Base-by-base conservation (phyloP, 2,113 vertebrate genomes). In the Onychorhynchus coronatus region DNA sequence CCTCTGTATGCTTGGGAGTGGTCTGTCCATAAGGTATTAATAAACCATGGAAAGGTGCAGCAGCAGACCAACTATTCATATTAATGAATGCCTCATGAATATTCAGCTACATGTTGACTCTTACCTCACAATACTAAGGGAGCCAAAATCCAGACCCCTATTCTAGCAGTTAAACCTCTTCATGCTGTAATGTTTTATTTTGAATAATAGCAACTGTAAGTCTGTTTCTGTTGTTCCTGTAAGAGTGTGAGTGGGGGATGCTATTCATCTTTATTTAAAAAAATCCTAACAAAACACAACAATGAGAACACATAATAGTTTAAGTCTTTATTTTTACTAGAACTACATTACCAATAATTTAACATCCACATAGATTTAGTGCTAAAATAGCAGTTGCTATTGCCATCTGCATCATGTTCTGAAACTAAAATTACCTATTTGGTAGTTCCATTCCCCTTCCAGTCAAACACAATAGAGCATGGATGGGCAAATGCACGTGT, bases 1-100 rank as follows among this genome's bases (percentile, higher is more conserved):
- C 95, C 94, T 97, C 78, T 96, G 84, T 94, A 97, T 97, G 79
- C 94, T 93, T 96, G 78, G 81, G 91, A 97, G 97, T 96, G 91
- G 88, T 94, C 94, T 96, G 78, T 96, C 97, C 95, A 78, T 84
- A 88, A 95, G 91, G 94, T 98, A 97, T 96, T 97, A 98, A 97
- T 97, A 98, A 98, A 89, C 74, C 89, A 96, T 93, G 93, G 70
- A 85, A 94, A 96, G 93, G 92, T 94, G 94, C 91, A 97, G 91
- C 93, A 95, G 84, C n/a, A 70, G 79, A 91, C 50, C 77, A 94
- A 96, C 75, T 88, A 97, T 94, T 96, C 95, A 95, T 96, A 97
- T 93, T 96, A 97, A 98, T 66, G 83, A 91, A 44, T 70, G 65
- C 33, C 83, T 93, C 95, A 96, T 96, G 96, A 97, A 97, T 98